Evolutionary conservation across 2,888 invertebrate species (phyloP).

Genomic region (Melanophora roralis): DNA sequence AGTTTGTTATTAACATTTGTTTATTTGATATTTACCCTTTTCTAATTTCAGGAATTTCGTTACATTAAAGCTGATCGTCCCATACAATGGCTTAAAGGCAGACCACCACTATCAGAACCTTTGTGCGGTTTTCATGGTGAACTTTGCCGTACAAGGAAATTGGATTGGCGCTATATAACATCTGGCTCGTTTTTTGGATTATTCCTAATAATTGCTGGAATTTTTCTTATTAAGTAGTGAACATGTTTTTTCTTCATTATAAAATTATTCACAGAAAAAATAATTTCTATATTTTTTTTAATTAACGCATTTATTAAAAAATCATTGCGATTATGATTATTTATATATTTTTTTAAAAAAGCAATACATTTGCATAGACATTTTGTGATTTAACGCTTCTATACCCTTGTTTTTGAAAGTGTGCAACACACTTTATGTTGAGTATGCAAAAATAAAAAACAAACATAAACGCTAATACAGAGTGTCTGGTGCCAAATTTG

Average conservation of each 20-base stretch:
- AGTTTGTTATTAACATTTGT: not conserved
- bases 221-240: constrained; percentile 83
- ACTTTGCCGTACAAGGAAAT: constrained; percentile 83
- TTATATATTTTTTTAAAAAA: no score
- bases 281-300: constrained; percentile 18
- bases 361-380: no score
- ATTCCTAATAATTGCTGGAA: constrained; percentile 82
- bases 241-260: constrained; percentile 49
- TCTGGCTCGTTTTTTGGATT: constrained; percentile 82
- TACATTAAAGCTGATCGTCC: constrained; percentile 82
- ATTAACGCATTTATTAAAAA: not conserved
- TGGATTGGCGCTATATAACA: constrained; percentile 82
- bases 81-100: constrained; percentile 88
- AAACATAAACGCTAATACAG: no score
- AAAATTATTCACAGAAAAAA: no score
- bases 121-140: constrained; percentile 89
- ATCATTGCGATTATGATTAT: no score
- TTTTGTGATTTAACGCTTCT: no score
- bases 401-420: no score
- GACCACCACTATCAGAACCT: constrained; percentile 87
- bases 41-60: constrained; percentile 78
- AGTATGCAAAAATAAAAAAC: no score
- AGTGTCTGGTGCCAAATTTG: no score
- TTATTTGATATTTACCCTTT: not conserved
- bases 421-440: no score